Base-by-base conservation (phyloP, 2,888 invertebrate genomes). In the Sinelater perroti region DNA sequence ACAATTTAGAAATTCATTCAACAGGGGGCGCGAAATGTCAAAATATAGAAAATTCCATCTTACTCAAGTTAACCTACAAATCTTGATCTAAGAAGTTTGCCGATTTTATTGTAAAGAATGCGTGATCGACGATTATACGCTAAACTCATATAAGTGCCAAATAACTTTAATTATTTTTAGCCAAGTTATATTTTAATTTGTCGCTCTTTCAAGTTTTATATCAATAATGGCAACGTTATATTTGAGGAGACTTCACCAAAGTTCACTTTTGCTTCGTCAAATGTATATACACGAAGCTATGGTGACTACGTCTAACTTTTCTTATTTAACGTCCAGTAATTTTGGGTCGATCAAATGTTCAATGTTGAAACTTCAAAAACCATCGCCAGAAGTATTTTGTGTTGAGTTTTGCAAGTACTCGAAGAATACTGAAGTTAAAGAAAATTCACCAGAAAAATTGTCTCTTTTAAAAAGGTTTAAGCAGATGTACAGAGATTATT, bases 401-500 rank as follows among this genome's bases (percentile, higher is more conserved):
- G n/a, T n/a, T n/a, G n/a, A n/a, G n/a, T n/a, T n/a, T n/a, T n/a
- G n/a, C n/a, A n/a, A n/a, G n/a, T 49, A 33, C 21, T 35, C 47
- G 7, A 24, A 35, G 2, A 35, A 49, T n/a, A 35, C 16, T 16
- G 3, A 33, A 2, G 6, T 11, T 14, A 26, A 42, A 8, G 26
- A 18, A 33, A 46, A 46, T 18, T n/a, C 18, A 33, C 56, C 66
- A 24, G 45, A 78, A 65, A 85, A 91, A 75, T 72, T 80, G 66
- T 83, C 88, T 1, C 74, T 95, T 1, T 87, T 93, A 72, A 85
- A 91, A 68, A 87, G 86, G 71, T 95, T 97, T 78, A 96, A 95
- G 77, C 82, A 89, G 72, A 92, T 97, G 89, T 93, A 93, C 74
- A 91, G 90, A 75, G 91, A 96, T 74, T 97, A 98, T 79, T 98